Percentiles rank a stretch among this genome's conserved stretches.
Evolutionary conservation across 2,113 vertebrate species (phyloP).

Genomic region (Cynopterus brachyotis): DNA sequence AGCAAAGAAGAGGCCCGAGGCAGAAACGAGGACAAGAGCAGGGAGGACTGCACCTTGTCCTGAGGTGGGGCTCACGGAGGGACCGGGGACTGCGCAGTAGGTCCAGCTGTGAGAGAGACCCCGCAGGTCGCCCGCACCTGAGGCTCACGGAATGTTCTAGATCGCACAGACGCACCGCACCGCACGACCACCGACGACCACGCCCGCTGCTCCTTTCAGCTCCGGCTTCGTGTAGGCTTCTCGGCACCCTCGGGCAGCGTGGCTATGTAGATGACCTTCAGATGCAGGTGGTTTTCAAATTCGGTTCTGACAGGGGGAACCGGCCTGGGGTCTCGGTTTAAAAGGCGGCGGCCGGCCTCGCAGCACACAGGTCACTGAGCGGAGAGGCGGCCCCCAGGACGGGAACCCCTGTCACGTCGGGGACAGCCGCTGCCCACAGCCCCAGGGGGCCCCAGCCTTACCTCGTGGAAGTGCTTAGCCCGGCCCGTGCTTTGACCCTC

Average conservation of each 20-base stretch:
- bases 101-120: background rate
- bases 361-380: slow-evolving; percentile 29
- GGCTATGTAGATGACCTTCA: too few relatives aligned
- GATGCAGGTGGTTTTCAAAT: too few relatives aligned
- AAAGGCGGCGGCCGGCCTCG: background rate
- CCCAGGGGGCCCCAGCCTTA: background rate
- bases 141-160: background rate
- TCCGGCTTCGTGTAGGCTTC: too few relatives aligned
- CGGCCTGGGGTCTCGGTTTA: background rate
- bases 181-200: background rate
- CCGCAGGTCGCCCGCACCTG: background rate
- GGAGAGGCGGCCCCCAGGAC: slow-evolving; percentile 32
- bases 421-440: background rate
- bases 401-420: background rate
- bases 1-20: slow-evolving; percentile 71
- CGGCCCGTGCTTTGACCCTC: slow-evolving; percentile 48
- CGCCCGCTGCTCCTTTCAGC: background rate
- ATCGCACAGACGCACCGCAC: background rate
- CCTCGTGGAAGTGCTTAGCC: background rate
- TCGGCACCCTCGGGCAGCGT: too few relatives aligned
- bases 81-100: slow-evolving; percentile 25
- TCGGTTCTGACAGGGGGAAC: too few relatives aligned
- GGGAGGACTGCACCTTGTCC: slow-evolving; percentile 92
- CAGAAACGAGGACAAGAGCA: slow-evolving; percentile 83
- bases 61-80: slow-evolving; percentile 65